Evolutionary conservation across 2,888 invertebrate species (phyloP), one percentile per base, ranked within the genome.

Genomic region (Biston stratarius): DNA sequence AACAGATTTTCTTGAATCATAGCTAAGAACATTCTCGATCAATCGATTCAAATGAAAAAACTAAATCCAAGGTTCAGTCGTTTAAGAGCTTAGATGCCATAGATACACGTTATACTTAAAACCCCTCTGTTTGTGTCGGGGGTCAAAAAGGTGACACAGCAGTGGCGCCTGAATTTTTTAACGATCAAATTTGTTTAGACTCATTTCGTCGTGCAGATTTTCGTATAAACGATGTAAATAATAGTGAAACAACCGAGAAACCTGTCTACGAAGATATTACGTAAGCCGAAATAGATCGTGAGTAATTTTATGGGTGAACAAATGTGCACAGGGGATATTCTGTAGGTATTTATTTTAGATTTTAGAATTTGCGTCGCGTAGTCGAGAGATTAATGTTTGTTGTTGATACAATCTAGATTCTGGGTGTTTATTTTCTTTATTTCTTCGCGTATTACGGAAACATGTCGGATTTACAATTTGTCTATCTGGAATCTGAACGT

Each of bases 201-300:
- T 51, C 38, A 15, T 58, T 7, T 38, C 58, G 15, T 8, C 49
- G 7, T 24, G 56, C 24, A 34, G 10, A 60, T 44, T 60, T 56
- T 51, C 24, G 5, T 52, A 52, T 48, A 52, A 61, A 53, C 47
- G 58, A 58, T 57, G 52, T 66, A 66, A 66, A 65, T 60, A 51
- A 66, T 56, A 5, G 38, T 24, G 48, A 60, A 52, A 57, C 61
- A 57, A 57, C 42, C 66, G 24, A 40, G 66, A 58, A 66, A 66
- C 57, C 61, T 58, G 52, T 47, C 66, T 47, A 47, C 45, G 33
- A 14, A 24, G 11, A 40, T 36, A 55, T 61, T 64, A 59, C 34
- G 40, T 64, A 64, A 64, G 58, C 58, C 10, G 14, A 59, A 64
- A 64, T 59, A 64, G 64, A 58, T 47, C 34, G 48, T 52, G 66